Percentiles rank a stretch among this genome's conserved stretches.
Evolutionary conservation across 2,113 vertebrate genomes (phyloP).

Genomic region (Apaloderma vittatum): DNA sequence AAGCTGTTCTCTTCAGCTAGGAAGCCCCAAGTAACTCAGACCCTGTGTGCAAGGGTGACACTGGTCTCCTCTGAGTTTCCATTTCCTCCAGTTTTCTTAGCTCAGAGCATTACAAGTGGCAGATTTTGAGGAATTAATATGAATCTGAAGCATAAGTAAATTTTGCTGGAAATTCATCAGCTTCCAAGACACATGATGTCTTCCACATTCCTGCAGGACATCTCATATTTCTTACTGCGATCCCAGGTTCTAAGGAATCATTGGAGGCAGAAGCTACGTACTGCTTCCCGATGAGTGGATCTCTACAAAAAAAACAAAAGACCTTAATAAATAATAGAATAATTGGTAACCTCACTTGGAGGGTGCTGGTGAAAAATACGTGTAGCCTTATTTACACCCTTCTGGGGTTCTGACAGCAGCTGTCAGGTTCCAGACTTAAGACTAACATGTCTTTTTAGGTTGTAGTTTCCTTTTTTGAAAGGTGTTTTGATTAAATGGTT

Average conservation of each 20-base stretch:
- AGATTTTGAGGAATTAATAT: not conserved
- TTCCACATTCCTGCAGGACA: conserved; percentile 18
- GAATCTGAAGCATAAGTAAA: not conserved
- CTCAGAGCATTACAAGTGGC: not conserved
- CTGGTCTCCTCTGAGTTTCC: not conserved
- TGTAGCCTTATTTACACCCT: not conserved
- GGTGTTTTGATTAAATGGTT: not conserved
- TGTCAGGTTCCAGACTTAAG: not conserved
- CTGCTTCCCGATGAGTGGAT: not conserved
- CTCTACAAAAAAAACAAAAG: not conserved
- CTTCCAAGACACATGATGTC: not conserved
- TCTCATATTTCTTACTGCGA: conserved; percentile 22
- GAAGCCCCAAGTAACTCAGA: not conserved
- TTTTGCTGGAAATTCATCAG: not conserved
- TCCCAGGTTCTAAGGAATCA: not conserved
- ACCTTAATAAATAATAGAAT: not conserved
- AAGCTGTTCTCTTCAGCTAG: not conserved
- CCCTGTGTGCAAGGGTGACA: not conserved
- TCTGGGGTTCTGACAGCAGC: not conserved
- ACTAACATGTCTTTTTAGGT: not conserved
- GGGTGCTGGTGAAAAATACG: not conserved
- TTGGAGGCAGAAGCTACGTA: not conserved
- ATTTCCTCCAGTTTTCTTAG: not conserved
- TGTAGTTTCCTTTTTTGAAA: conserved; percentile 4
- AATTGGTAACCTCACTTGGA: not conserved